Evolutionary conservation across 2,797 vertebrate genomes (phyloP).

Genomic region (Lophotriccus pileatus): DNA sequence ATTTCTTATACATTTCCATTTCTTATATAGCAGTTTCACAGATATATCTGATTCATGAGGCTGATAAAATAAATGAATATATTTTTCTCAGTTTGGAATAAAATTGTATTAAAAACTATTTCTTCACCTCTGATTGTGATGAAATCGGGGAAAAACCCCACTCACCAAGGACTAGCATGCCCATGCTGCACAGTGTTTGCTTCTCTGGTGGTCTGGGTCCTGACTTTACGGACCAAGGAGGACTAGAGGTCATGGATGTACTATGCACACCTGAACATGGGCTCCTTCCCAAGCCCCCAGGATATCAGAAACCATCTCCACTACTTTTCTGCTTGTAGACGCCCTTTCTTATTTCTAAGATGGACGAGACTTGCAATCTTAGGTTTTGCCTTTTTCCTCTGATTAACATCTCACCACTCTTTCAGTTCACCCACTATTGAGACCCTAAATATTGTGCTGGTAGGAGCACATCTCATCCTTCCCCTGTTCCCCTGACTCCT

Average conservation of each 20-base stretch:
- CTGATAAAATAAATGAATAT: neutral
- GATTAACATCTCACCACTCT: neutral
- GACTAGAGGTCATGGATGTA: neutral
- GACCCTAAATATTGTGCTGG: neutral
- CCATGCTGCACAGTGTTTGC: neutral
- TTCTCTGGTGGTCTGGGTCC: neutral
- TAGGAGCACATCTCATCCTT: neutral
- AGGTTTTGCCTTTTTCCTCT: neutral
- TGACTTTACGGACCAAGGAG: neutral
- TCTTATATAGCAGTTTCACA: neutral
- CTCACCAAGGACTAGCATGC: rapidly evolving
- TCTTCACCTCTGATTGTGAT: neutral
- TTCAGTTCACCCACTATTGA: neutral
- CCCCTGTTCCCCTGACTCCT: neutral
- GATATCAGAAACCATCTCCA: neutral
- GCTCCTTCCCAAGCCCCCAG: neutral
- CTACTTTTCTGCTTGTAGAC: neutral
- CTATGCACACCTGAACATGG: neutral
- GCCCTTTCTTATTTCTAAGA: neutral
- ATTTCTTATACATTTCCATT: neutral
- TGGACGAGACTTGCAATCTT: neutral
- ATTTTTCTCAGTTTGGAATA: neutral
- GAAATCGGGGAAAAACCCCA: rapidly evolving
- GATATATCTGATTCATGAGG: neutral
- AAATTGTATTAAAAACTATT: neutral